Evolutionary conservation across 1,140 invertebrate genomes (phyloP), one percentile per base, ranked within the genome.

Genomic region (Anoplophora glabripennis): DNA sequence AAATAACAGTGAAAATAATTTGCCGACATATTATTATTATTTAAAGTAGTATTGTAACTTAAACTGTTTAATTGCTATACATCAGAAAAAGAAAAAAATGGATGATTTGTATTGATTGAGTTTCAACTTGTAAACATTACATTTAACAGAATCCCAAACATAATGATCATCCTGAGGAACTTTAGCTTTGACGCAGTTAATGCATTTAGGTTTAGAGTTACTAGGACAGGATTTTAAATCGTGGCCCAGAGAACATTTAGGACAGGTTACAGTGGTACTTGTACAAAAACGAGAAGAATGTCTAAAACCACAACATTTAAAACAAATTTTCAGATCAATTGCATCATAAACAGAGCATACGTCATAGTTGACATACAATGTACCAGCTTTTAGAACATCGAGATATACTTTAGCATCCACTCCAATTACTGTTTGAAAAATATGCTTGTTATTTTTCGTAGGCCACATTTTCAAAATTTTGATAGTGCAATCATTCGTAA

Each of bases 401-500:
- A 33, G 33, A 52, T 52, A 52, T 12, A 11, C 8, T 36, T 33
- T 8, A 14, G 49, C 49, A 52, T 52, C 49, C 4, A 52, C 9
- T 52, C 37, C 49, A 15, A 52, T 15, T 10, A 52, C 14, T 14
- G 33, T 14, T 36, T 8, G 35, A 52, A 37, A 52, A 14, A 52
- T 36, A 8, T 52, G 35, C 35, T 8, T 7, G 37, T 52, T 38
- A 12, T 52, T 52, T 9, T 36, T 52, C 7, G 49, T 52, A 17
- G 12, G 10, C 49, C 49, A 52, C 1, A 21, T 8, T 36, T 52
- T 52, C 34, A 52, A 38, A 36, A 52, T 52, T 45, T 45, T 45
- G 4, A 21, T 15, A 18, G n/a, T 12, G 17, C n/a, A 3, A 1
- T 45, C 4, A 45, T 45, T 14, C 4, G 44, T 11, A 18, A 45